Percentiles rank a stretch among this genome's conserved stretches.
phyloP scores from a whole-genome alignment of 64 coral and sea anemone species.

The Stichodactyla helianthus region DNA sequence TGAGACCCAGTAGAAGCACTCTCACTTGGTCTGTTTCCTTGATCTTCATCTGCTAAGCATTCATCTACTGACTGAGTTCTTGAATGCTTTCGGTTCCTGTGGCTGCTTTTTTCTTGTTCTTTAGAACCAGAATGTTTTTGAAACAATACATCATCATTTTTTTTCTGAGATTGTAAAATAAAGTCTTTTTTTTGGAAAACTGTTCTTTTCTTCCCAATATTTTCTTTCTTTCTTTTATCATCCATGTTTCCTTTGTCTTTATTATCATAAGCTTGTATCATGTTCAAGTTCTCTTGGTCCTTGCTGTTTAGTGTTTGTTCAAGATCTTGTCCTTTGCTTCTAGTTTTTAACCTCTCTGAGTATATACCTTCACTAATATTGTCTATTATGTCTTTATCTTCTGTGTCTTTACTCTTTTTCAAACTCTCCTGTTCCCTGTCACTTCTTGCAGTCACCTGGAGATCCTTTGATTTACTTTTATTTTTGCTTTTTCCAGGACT shows the following conservation, averaged over 20 bases:
- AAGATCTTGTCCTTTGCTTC: no score
- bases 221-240: neutral
- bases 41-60: neutral
- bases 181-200: neutral
- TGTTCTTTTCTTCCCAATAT: neutral
- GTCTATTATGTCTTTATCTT: no score
- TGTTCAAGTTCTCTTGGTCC: no score
- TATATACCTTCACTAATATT: no score
- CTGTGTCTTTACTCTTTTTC: no score
- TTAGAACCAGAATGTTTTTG: neutral
- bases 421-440: no score
- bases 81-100: neutral
- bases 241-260: neutral
- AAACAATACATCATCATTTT: neutral
- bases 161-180: neutral
- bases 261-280: no score
- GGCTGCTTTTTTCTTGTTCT: neutral
- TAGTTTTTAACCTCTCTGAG: no score
- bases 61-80: slow-evolving; percentile 21
- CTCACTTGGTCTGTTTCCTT: neutral
- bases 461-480: no score
- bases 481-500: no score
- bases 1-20: neutral
- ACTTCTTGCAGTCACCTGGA: no score
- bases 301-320: no score